phyloP scores from a whole-genome alignment of 2,113 vertebrate genomes.

The Boleophthalmus pectinirostris region DNA sequence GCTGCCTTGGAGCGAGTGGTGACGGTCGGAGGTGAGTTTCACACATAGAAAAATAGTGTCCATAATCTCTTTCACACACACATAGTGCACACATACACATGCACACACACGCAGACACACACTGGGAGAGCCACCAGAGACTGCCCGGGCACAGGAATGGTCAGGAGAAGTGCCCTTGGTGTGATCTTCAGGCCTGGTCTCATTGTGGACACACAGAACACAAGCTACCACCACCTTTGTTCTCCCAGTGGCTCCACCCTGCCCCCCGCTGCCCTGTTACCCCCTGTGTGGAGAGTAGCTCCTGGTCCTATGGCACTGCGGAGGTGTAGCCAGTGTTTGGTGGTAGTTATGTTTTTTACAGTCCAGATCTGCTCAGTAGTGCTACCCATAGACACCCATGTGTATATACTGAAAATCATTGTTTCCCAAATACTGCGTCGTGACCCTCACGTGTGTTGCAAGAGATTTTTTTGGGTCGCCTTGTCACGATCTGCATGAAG shows the following conservation, averaged over 20 bases:
- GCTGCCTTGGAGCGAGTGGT: conserved; percentile 67
- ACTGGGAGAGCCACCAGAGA: conserved; percentile 25
- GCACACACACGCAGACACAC: background rate
- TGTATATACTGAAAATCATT: too few species aligned
- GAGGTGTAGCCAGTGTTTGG: background rate
- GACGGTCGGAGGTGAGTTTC: conserved; percentile 65
- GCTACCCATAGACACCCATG: too few species aligned
- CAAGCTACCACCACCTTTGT: conserved; percentile 26
- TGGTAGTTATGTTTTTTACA: background rate
- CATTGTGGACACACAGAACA: conserved; percentile 54
- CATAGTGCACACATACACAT: too few species aligned
- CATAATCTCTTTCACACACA: conserved; percentile 2
- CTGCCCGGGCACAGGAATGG: conserved; percentile 38
- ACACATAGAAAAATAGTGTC: conserved; percentile 25
- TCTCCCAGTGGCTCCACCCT: conserved; percentile 47
- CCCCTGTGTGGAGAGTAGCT: conserved; percentile 47
- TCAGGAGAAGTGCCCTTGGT: conserved; percentile 68
- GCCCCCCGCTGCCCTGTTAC: conserved; percentile 61
- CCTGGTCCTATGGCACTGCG: conserved; percentile 3
- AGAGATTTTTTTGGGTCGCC: too few species aligned
- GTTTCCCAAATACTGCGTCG: too few species aligned
- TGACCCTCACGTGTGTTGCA: too few species aligned
- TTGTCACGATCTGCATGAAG: too few species aligned
- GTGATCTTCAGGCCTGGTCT: conserved; percentile 68
- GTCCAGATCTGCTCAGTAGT: background rate